A percentile compares a stretch with the other conserved stretches of the same genome.
Conservation (phyloP, 2,888 invertebrate genomes). For the Troides oblongomaculatus region DNA sequence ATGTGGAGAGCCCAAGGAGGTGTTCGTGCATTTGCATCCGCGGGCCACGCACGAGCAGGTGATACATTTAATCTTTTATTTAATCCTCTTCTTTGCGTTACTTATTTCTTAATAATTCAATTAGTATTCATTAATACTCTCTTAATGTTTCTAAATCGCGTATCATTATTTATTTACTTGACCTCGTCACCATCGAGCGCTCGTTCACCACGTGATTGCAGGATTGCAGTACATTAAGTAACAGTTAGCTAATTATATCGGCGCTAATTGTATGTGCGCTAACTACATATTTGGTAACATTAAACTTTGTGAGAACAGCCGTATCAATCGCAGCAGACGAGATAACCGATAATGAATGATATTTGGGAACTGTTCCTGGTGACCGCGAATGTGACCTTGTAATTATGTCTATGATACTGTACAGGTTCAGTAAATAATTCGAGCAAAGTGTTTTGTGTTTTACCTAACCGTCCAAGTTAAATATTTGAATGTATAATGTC, state of each 20-base stretch:
- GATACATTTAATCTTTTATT: conserved; percentile 28
- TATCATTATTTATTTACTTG: conserved; percentile 16
- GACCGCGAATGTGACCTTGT: background rate
- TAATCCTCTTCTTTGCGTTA: too few relatives aligned
- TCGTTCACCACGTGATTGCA: conserved; percentile 7
- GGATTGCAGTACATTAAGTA: background rate
- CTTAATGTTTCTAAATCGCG: background rate
- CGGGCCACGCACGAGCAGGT: conserved; percentile 64
- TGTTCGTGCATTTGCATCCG: conserved; percentile 58
- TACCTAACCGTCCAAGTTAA: conserved; percentile 21
- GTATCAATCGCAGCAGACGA: too few relatives aligned
- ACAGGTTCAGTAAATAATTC: background rate
- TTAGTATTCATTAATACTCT: background rate
- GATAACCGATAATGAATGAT: background rate
- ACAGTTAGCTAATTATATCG: background rate
- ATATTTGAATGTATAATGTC: conserved; percentile 39
- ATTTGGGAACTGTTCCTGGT: background rate
- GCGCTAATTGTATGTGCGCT: background rate
- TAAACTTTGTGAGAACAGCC: too few relatives aligned
- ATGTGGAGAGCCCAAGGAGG: conserved; percentile 68
- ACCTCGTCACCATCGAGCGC: conserved; percentile 9
- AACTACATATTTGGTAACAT: conserved; percentile 6
- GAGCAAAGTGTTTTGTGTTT: conserved; percentile 5
- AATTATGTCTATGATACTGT: background rate
- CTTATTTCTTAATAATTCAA: background rate